Percentiles rank a stretch among this genome's conserved stretches.
Evolutionary conservation across 2,888 invertebrate species (phyloP).

Genomic region (Amorpha juglandis): DNA sequence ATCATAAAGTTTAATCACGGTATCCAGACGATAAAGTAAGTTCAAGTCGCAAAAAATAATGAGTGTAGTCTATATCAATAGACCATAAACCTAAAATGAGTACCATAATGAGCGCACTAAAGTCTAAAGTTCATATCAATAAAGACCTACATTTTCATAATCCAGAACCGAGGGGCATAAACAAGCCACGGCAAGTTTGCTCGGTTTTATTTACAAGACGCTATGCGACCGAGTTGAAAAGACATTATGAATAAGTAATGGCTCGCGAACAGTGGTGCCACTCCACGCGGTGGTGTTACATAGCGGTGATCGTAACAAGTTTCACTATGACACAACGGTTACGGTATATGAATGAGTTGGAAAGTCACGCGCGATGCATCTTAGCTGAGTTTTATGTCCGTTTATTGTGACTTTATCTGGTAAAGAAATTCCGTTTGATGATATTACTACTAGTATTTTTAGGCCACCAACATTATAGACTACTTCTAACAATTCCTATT

Average conservation of each 20-base stretch:
- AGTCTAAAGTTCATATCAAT: not conserved
- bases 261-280: no score
- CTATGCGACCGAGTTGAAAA: constrained; percentile 4
- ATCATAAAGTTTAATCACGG: no score
- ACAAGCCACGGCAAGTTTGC: not conserved
- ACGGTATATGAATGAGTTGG: constrained; percentile 55
- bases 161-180: not conserved
- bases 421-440: not conserved
- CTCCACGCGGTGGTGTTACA: constrained; percentile 54
- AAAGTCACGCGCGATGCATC: constrained; percentile 39
- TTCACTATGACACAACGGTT: constrained; percentile 82
- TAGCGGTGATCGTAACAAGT: constrained; percentile 78
- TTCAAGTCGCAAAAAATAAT: no score
- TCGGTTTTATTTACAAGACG: constrained; percentile 5
- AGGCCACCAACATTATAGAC: not conserved
- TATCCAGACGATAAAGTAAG: no score
- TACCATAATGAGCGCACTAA: not conserved
- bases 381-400: constrained; percentile 32
- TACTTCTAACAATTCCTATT: no score
- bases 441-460: not conserved
- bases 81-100: not conserved
- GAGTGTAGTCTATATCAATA: not conserved
- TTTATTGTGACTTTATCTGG: not conserved
- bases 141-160: constrained; percentile 6
- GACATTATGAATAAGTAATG: not conserved